phyloP scores from a whole-genome alignment of 2,888 invertebrate genomes.

The Cryptocephalus primarius region DNA sequence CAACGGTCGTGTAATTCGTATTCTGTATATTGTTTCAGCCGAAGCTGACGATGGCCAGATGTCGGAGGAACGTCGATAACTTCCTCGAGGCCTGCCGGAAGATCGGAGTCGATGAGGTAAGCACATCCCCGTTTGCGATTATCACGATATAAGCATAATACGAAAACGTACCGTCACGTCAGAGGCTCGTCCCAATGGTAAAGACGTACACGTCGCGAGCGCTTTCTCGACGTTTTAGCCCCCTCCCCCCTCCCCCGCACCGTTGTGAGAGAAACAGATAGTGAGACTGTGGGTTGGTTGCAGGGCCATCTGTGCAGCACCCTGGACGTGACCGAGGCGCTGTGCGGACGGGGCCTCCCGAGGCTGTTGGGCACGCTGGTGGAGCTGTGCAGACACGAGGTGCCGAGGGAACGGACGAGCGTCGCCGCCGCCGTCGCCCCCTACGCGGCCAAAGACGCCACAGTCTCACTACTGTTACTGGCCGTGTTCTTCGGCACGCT shows the following conservation, averaged over 20 bases:
- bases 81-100: conserved; percentile 88
- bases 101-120: conserved; percentile 91
- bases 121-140: conserved; percentile 26
- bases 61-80: conserved; percentile 90
- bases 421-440: conserved; percentile 21
- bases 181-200: too few species aligned
- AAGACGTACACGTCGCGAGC: too few species aligned
- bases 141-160: not conserved
- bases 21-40: not conserved
- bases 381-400: conserved; percentile 27
- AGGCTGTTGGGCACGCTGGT: conserved; percentile 33
- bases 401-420: conserved; percentile 14
- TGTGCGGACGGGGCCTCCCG: conserved; percentile 33
- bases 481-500: conserved; percentile 38
- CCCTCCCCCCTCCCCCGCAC: too few species aligned
- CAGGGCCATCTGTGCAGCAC: conserved; percentile 47
- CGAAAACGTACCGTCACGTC: not conserved
- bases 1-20: too few species aligned
- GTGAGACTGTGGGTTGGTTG: conserved; percentile 42
- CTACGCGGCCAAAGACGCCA: conserved; percentile 30
- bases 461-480: conserved; percentile 41
- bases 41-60: conserved; percentile 88
- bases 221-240: too few species aligned
- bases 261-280: not conserved
- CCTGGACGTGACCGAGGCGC: conserved; percentile 43